Percentiles rank a stretch among this genome's conserved stretches.
phyloP scores from a whole-genome alignment of 2,113 vertebrate genomes.

The Dromas ardeola region DNA sequence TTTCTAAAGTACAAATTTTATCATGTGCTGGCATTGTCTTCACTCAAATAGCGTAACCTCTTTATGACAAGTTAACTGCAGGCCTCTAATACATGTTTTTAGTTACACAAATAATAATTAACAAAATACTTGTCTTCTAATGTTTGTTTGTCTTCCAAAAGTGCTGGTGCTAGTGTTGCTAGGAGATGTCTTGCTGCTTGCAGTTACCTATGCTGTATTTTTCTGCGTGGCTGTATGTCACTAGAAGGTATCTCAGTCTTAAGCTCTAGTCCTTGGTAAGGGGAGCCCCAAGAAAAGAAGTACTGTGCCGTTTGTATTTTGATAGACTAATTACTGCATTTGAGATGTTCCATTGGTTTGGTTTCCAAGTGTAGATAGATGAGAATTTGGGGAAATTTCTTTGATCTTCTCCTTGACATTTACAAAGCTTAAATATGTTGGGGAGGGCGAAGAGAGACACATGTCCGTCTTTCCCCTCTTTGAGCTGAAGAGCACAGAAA shows the following conservation, averaged over 20 bases:
- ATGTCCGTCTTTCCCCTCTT: background rate
- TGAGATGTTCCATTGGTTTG: background rate
- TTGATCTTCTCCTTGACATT: background rate
- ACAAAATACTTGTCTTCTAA: background rate
- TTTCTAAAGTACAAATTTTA: slow-evolving; percentile 3
- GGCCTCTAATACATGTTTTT: background rate
- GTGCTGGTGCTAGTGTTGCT: background rate
- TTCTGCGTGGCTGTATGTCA: background rate
- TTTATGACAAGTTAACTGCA: background rate
- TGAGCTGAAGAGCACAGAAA: background rate
- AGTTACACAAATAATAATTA: slow-evolving; percentile 18
- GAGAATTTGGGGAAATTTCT: background rate
- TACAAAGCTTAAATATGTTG: background rate
- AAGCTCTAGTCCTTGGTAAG: background rate
- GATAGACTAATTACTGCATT: background rate
- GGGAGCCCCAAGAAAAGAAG: background rate
- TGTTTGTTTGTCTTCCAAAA: background rate
- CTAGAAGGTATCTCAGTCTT: background rate
- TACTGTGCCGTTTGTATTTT: background rate
- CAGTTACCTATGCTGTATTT: background rate
- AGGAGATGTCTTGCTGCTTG: background rate
- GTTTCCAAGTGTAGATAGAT: background rate
- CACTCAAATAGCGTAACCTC: background rate
- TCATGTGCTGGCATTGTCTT: background rate
- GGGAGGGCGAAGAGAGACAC: background rate